Evolutionary conservation across 2,888 invertebrate genomes (phyloP).

Genomic region (Campopleginae sp.): DNA sequence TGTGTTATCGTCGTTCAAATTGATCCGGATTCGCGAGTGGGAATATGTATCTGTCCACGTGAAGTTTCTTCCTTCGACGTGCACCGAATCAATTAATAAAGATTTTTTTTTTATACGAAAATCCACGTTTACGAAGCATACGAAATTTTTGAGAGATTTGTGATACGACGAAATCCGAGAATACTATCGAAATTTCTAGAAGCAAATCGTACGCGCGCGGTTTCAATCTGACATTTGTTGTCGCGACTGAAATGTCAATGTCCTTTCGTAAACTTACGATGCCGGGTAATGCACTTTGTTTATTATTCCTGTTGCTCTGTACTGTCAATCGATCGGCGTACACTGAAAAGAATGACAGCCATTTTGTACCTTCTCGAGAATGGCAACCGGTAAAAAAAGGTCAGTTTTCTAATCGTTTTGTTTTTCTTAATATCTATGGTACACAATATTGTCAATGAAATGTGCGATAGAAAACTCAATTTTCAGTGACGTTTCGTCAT

Average conservation of each 20-base stretch:
- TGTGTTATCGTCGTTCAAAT: not conserved
- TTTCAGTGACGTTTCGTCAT: constrained; percentile 10
- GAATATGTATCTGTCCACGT: constrained; percentile 1
- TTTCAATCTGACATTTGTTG: not conserved
- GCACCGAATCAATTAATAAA: constrained; percentile 6
- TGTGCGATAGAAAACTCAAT: constrained; percentile 68
- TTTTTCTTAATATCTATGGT: constrained; percentile 69
- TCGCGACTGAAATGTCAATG: not conserved
- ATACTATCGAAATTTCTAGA: constrained; percentile 9
- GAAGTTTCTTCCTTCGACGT: not conserved
- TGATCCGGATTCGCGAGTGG: constrained; percentile 8
- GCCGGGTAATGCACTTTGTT: constrained; percentile 42
- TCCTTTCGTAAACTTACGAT: constrained; percentile 19
- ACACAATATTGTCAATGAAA: constrained; percentile 71
- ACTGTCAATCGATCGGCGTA: constrained; percentile 52
- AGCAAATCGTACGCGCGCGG: not conserved
- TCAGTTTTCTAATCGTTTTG: constrained; percentile 77
- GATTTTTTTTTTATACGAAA: not conserved
- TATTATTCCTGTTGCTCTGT: constrained; percentile 44
- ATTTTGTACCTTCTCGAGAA: constrained; percentile 87
- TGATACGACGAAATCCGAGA: not conserved
- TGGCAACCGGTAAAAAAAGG: constrained; percentile 88
- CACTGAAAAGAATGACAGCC: constrained; percentile 77
- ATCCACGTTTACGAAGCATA: not conserved
- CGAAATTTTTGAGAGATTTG: not conserved